These are phyloP conservation scores for Drosophila nasuta DNA, from an alignment of 1,140 invertebrate genomes.

Conservation along the genomic window DNA sequence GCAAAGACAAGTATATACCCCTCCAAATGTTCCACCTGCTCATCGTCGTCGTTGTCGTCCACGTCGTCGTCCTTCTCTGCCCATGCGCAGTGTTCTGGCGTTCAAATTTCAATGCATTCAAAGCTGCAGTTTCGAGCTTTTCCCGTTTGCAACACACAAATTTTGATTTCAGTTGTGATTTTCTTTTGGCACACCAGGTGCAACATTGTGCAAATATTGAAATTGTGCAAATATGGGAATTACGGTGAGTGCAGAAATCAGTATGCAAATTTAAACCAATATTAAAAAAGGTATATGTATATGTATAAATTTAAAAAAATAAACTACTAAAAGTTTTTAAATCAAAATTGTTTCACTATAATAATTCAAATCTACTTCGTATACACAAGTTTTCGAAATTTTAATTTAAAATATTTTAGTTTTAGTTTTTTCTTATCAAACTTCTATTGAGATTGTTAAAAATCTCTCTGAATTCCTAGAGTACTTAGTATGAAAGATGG, in stretches of 20 bases:
- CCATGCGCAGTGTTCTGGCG: slow-evolving; percentile 31
- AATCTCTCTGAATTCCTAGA: too few species aligned
- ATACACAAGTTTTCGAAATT: too few species aligned
- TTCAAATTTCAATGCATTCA: slow-evolving; percentile 20
- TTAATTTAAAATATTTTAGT: too few species aligned
- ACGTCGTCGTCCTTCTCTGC: not conserved
- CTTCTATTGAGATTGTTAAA: too few species aligned
- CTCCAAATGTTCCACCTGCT: slow-evolving; percentile 1
- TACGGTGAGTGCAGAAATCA: not conserved
- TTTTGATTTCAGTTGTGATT: slow-evolving; percentile 30
- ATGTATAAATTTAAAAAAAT: too few species aligned
- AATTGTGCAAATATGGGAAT: not conserved
- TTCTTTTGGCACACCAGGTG: slow-evolving; percentile 17
- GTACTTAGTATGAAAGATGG: too few species aligned
- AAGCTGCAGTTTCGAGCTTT: slow-evolving; percentile 35
- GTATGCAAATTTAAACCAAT: too few species aligned
- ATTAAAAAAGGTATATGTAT: too few species aligned
- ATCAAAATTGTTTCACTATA: too few species aligned
- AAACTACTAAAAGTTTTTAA: too few species aligned
- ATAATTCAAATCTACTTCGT: too few species aligned
- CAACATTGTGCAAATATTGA: slow-evolving; percentile 14
- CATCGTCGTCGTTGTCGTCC: not conserved
- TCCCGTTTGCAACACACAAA: not conserved
- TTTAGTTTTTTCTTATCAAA: too few species aligned
- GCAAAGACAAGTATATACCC: not conserved